Percentiles rank a stretch among this genome's conserved stretches.
phyloP scores from a whole-genome alignment of 2,888 invertebrate species.

The Microchrysa polita region DNA sequence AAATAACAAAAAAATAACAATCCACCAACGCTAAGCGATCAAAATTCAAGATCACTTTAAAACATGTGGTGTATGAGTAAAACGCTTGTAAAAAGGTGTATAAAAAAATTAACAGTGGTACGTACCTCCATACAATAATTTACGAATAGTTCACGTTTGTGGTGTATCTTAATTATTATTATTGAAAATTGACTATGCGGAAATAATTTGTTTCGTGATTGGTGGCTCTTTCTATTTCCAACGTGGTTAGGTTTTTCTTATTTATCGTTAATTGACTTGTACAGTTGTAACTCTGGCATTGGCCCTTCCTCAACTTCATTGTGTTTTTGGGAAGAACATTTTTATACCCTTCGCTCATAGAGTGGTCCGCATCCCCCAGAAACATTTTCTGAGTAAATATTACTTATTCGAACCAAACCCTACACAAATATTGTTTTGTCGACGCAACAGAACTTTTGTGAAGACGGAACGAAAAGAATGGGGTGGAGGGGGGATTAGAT shows the following conservation, averaged over 20 bases:
- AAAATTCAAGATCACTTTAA: constrained; percentile 28
- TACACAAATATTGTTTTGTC: no score
- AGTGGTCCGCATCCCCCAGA: no score
- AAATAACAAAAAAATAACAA: neutral
- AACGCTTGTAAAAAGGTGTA: neutral
- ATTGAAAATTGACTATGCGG: constrained; percentile 34
- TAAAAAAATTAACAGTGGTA: neutral
- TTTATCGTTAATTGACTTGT: neutral
- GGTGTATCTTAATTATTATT: constrained; percentile 32
- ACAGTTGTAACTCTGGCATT: neutral
- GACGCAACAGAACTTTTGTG: no score
- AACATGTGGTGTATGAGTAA: neutral
- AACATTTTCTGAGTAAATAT: no score
- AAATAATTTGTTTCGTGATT: constrained; percentile 30
- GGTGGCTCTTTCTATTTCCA: neutral
- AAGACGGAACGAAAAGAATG: no score
- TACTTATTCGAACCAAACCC: no score
- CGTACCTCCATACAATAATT: neutral
- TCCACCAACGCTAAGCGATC: neutral
- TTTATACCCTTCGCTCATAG: no score
- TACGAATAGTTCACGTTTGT: neutral
- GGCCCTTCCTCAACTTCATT: neutral
- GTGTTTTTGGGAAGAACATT: neutral
- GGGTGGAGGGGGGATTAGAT: no score
- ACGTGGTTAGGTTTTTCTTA: neutral